phyloP scores from a whole-genome alignment of 2,113 vertebrate genomes.

The Phocoena phocoena region DNA sequence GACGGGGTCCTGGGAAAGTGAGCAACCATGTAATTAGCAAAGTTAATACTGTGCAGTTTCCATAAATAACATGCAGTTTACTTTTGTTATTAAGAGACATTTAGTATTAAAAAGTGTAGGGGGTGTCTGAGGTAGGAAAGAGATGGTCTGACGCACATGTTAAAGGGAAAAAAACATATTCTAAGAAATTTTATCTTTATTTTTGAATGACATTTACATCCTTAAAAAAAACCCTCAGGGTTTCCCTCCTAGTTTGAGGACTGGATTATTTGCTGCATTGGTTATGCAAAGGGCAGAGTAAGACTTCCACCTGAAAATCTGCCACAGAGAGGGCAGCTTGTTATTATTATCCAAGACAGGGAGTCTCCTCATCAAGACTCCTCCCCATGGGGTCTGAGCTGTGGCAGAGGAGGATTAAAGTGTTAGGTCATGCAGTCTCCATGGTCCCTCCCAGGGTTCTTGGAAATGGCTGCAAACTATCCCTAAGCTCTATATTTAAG shows the following conservation, averaged over 20 bases:
- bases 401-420: background rate
- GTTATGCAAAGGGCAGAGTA: slow-evolving; percentile 38
- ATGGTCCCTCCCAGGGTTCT: background rate
- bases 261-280: slow-evolving; percentile 61
- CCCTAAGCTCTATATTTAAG: slow-evolving; percentile 48
- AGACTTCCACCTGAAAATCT: slow-evolving; percentile 67
- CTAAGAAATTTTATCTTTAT: slow-evolving; percentile 44
- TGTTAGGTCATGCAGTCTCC: background rate
- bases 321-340: slow-evolving; percentile 30
- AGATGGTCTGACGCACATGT: slow-evolving; percentile 38
- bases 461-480: slow-evolving; percentile 36
- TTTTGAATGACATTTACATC: slow-evolving; percentile 33
- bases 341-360: slow-evolving; percentile 58
- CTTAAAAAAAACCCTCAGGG: slow-evolving; percentile 48
- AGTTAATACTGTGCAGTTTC: slow-evolving; percentile 74
- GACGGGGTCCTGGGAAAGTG: slow-evolving; percentile 67
- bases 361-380: background rate
- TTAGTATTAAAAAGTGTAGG: slow-evolving; percentile 67
- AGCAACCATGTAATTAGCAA: slow-evolving; percentile 63
- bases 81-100: slow-evolving; percentile 63
- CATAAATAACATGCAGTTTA: slow-evolving; percentile 70
- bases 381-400: background rate
- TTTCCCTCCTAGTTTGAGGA: slow-evolving; percentile 53
- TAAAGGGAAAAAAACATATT: slow-evolving; percentile 3
- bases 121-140: background rate